A percentile compares a stretch with the other conserved stretches of the same genome.
These are phyloP conservation scores for Dipus sagitta DNA, from an alignment of 2,797 vertebrate genomes.

Conservation along the genomic window DNA sequence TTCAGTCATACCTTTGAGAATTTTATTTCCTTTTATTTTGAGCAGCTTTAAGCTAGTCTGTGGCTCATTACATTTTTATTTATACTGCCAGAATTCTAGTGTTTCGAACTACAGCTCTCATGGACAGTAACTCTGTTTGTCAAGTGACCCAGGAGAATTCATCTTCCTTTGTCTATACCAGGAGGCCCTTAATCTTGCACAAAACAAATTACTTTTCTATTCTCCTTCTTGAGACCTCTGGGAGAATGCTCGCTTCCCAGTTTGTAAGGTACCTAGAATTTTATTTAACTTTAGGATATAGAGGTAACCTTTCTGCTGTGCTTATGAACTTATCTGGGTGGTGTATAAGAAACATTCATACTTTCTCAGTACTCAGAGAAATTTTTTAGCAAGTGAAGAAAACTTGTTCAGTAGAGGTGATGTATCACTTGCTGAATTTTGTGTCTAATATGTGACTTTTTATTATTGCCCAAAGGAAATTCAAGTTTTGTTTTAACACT, in stretches of 20 bases:
- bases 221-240: neutral
- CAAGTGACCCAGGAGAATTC: constrained; percentile 8
- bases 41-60: neutral
- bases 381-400: neutral
- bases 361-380: neutral
- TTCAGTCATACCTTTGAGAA: neutral
- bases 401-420: neutral
- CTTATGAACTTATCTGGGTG: neutral
- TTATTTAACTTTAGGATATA: neutral
- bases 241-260: neutral
- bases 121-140: neutral
- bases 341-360: neutral
- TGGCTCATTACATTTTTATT: neutral
- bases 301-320: neutral
- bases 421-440: neutral
- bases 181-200: neutral
- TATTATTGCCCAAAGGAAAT: neutral
- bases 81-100: constrained; percentile 6
- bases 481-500: neutral
- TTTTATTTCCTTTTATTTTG: neutral
- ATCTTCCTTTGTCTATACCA: neutral
- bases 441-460: neutral
- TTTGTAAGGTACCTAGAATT: neutral
- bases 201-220: neutral
- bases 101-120: neutral